Conservation (phyloP, 2,113 vertebrate species). For the Ancistrus triradiatus region DNA sequence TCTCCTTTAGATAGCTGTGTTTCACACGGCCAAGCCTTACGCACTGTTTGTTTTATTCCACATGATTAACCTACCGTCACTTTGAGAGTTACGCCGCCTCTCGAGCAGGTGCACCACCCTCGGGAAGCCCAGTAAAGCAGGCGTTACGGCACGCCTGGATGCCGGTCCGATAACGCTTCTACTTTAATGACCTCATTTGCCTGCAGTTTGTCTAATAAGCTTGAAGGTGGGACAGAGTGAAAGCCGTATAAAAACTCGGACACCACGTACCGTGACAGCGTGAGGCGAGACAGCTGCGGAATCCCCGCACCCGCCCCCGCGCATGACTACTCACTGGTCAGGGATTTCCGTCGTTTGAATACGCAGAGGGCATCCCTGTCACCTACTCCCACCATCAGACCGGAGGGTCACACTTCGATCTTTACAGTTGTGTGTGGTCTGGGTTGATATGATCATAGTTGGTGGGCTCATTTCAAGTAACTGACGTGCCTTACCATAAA, state of each 20-base stretch:
- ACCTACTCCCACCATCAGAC: slow-evolving; percentile 41
- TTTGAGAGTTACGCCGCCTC: too few relatives aligned
- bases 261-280: too few relatives aligned
- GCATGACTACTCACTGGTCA: slow-evolving; percentile 65
- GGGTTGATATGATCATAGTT: neutral
- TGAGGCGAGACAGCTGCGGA: slow-evolving; percentile 52
- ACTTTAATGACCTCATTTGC: too few relatives aligned
- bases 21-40: neutral
- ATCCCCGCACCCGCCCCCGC: slow-evolving; percentile 67
- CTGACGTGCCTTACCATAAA: too few relatives aligned
- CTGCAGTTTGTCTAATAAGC: too few relatives aligned
- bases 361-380: slow-evolving; percentile 47
- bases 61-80: neutral
- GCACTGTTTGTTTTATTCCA: neutral
- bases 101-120: too few relatives aligned
- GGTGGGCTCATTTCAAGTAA: neutral
- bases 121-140: too few relatives aligned
- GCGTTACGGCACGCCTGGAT: too few relatives aligned
- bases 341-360: slow-evolving; percentile 72
- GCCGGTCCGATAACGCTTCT: too few relatives aligned
- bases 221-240: too few relatives aligned
- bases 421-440: neutral
- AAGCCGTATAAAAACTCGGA: too few relatives aligned
- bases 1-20: slow-evolving; percentile 17
- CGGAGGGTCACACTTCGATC: neutral